A percentile compares a stretch with the other conserved stretches of the same genome.
Evolutionary conservation across 37 sponge, comb jelly and placozoan genomes (phyloP).

Genomic region (Spongilla lacustris): DNA sequence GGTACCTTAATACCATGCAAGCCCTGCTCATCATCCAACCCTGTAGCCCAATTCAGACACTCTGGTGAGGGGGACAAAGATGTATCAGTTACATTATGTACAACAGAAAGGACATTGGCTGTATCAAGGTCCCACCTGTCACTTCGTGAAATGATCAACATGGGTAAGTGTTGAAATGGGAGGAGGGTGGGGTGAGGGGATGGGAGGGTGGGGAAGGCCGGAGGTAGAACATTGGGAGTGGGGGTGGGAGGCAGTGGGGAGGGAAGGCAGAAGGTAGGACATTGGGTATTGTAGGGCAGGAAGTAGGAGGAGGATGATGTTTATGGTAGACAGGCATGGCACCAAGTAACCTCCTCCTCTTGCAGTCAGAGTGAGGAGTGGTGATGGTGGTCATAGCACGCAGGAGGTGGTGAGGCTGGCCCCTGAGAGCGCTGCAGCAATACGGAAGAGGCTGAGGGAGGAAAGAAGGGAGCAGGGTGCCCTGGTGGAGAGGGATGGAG

Average conservation of each 20-base stretch:
- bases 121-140: slow-evolving; percentile 24
- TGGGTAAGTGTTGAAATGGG: slow-evolving; percentile 25
- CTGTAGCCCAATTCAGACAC: neutral
- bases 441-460: slow-evolving; percentile 36
- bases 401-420: slow-evolving; percentile 62
- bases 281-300: too few species aligned
- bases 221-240: neutral
- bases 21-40: too few species aligned
- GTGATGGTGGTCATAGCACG: slow-evolving; percentile 1
- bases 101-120: slow-evolving; percentile 9
- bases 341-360: neutral
- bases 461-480: slow-evolving; percentile 30
- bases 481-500: slow-evolving; percentile 3
- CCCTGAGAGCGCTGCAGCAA: slow-evolving; percentile 69
- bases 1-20: too few species aligned
- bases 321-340: too few species aligned
- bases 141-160: slow-evolving; percentile 67
- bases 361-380: neutral
- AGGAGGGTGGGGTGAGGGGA: neutral
- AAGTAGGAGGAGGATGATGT: too few species aligned
- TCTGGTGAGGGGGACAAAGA: neutral
- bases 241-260: neutral
- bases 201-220: neutral
- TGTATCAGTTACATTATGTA: neutral
- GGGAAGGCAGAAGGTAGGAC: neutral